Conservation (phyloP, 1,140 invertebrate genomes). For the Brachionus asplanchnoidis region DNA sequence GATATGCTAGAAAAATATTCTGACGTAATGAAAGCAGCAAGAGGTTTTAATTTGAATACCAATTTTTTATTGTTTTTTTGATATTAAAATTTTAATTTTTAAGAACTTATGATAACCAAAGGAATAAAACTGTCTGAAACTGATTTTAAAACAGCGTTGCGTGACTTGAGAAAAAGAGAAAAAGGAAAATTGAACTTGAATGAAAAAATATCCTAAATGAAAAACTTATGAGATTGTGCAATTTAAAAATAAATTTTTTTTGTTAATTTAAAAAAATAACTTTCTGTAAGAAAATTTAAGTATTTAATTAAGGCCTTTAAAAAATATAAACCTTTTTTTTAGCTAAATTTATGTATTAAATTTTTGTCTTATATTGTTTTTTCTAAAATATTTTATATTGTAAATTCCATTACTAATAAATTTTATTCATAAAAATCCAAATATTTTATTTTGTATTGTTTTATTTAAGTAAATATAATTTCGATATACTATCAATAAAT, state of each 20-base stretch:
- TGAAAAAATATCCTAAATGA: too few species aligned
- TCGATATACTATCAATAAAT: too few species aligned
- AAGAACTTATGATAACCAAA: neutral
- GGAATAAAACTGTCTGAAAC: neutral
- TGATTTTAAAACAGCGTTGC: too few species aligned
- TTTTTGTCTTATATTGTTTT: neutral
- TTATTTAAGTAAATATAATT: too few species aligned
- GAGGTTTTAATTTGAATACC: neutral
- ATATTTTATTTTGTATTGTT: neutral
- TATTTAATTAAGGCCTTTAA: neutral
- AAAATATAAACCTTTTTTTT: neutral
- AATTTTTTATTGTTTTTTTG: neutral
- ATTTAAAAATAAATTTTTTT: too few species aligned
- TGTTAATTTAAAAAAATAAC: too few species aligned
- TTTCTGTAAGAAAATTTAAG: too few species aligned
- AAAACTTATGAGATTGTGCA: too few species aligned
- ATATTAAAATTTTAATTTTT: neutral
- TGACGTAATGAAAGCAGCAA: neutral
- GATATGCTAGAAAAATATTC: neutral
- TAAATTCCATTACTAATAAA: neutral
- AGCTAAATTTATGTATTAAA: neutral
- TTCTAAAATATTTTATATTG: neutral
- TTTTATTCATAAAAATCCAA: neutral
- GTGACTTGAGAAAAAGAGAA: too few species aligned
- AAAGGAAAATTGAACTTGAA: too few species aligned